phyloP scores from a whole-genome alignment of 1,140 invertebrate species.

The Brachionus sp. region DNA sequence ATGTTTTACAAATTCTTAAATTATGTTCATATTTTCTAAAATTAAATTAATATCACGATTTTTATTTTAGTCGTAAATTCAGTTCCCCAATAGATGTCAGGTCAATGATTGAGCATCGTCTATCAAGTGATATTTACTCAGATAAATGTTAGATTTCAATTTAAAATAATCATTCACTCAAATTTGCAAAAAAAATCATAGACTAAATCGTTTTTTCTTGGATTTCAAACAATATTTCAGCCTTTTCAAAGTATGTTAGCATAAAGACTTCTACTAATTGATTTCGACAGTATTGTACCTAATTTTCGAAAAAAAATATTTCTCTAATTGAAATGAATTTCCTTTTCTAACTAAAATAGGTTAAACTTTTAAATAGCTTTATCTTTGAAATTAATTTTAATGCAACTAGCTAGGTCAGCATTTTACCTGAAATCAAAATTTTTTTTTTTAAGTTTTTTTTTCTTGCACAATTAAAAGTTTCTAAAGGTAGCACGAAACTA shows the following conservation, averaged over 20 bases:
- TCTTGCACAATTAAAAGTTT: background rate
- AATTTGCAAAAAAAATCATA: background rate
- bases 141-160: background rate
- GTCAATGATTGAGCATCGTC: background rate
- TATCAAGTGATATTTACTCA: background rate
- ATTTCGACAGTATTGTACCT: background rate
- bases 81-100: background rate
- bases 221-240: background rate
- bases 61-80: background rate
- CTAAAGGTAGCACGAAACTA: background rate
- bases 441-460: background rate
- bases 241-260: background rate
- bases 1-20: background rate
- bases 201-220: background rate
- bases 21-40: background rate
- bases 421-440: background rate
- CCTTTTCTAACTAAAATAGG: background rate
- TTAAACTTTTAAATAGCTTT: background rate
- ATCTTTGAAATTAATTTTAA: too few species aligned
- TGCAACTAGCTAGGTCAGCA: background rate
- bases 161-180: background rate
- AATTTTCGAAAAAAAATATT: background rate
- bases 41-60: conserved; percentile 1
- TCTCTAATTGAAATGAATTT: background rate
- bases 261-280: background rate